Evolutionary conservation across 1,140 invertebrate species (phyloP).

Genomic region (Danaus plexippus): DNA sequence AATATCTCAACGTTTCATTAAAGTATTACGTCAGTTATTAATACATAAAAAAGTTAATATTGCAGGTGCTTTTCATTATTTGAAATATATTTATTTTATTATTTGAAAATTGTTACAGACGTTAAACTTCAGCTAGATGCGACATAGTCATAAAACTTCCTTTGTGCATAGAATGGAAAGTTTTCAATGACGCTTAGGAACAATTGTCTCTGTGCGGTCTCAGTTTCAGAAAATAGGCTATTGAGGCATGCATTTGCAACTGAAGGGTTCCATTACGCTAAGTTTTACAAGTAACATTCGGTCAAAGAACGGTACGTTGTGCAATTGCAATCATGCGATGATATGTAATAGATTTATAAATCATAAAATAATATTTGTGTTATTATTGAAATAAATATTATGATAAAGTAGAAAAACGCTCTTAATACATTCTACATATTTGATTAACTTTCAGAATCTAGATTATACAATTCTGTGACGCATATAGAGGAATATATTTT

Average conservation of each 20-base stretch:
- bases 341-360: too few relatives aligned
- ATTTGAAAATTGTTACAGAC: slow-evolving; percentile 1
- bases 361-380: background rate
- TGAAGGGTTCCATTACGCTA: slow-evolving; percentile 20
- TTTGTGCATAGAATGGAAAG: slow-evolving; percentile 45
- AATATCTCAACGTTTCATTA: too few relatives aligned
- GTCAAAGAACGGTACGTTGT: slow-evolving; percentile 12
- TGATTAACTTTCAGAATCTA: too few relatives aligned
- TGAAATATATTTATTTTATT: too few relatives aligned
- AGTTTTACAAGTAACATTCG: slow-evolving; percentile 14
- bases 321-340: too few relatives aligned
- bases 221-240: slow-evolving; percentile 46
- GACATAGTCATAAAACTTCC: slow-evolving; percentile 39
- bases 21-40: too few relatives aligned
- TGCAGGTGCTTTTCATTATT: too few relatives aligned
- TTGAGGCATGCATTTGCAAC: slow-evolving; percentile 42
- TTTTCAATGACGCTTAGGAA: slow-evolving; percentile 46
- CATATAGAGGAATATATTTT: slow-evolving; percentile 5
- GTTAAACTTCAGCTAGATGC: slow-evolving; percentile 19
- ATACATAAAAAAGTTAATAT: too few relatives aligned
- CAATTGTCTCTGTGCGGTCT: slow-evolving; percentile 45
- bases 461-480: too few relatives aligned
- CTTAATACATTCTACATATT: too few relatives aligned
- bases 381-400: too few relatives aligned
- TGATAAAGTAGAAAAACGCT: too few relatives aligned